Evolutionary conservation across 30 jellyfish, hydroid and myxozoan species (phyloP).

Genomic region (Aurelia sp.): DNA sequence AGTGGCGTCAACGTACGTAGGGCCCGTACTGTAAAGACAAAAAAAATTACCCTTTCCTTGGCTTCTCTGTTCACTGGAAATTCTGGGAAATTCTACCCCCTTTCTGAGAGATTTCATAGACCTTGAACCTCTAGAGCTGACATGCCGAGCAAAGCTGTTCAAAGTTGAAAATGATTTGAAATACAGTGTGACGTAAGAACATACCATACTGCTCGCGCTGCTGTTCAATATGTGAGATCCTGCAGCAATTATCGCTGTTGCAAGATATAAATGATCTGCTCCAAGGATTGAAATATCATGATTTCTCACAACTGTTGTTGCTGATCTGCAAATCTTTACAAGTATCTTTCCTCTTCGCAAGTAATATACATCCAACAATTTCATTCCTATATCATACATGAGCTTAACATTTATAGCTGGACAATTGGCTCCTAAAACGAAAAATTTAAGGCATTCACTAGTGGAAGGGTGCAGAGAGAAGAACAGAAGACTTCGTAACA

Average conservation of each 20-base stretch:
- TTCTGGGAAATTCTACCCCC: no score
- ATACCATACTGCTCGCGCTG: slow-evolving; percentile 50
- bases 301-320: slow-evolving; percentile 26
- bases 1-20: no score
- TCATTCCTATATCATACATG: slow-evolving; percentile 58
- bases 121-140: no score
- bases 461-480: no score
- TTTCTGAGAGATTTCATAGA: no score
- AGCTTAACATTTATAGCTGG: slow-evolving; percentile 65
- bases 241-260: slow-evolving; percentile 79
- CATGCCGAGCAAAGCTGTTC: no score
- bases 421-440: slow-evolving; percentile 43
- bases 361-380: slow-evolving; percentile 72
- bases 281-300: slow-evolving; percentile 45
- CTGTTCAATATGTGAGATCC: slow-evolving; percentile 61
- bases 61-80: no score
- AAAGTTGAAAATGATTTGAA: no score
- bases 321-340: slow-evolving; percentile 51
- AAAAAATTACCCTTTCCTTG: no score
- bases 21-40: no score
- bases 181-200: neutral
- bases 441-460: neutral
- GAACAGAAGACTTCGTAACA: no score
- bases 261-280: slow-evolving; percentile 70
- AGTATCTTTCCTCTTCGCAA: slow-evolving; percentile 33